phyloP scores from a whole-genome alignment of 2,113 vertebrate species.

The Ia io region DNA sequence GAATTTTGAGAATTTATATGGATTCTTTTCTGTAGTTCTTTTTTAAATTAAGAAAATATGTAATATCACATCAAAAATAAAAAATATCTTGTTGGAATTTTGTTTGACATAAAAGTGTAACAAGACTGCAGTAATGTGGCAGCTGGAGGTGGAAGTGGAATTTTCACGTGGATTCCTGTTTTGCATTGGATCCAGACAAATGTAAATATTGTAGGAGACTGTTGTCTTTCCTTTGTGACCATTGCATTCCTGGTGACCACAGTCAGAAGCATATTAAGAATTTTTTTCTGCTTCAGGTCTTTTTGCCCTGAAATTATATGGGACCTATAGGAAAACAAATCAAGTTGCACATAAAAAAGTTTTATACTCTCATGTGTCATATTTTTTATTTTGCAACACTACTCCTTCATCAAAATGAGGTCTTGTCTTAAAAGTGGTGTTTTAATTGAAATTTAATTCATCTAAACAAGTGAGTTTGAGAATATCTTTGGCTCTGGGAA shows the following conservation, averaged over 20 bases:
- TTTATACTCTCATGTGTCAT: not conserved
- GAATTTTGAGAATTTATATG: not conserved
- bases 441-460: not conserved
- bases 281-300: not conserved
- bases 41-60: not conserved
- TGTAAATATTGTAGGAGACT: not conserved
- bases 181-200: not conserved
- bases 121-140: not conserved
- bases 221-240: not conserved
- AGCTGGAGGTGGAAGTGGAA: rapidly evolving
- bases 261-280: not conserved
- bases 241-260: not conserved
- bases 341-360: not conserved
- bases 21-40: not conserved
- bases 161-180: not conserved
- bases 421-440: not conserved
- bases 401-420: not conserved
- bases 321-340: not conserved
- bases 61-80: not conserved
- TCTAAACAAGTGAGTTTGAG: not conserved
- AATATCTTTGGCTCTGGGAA: not conserved
- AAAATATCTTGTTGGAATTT: not conserved
- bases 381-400: not conserved
- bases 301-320: not conserved
- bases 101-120: not conserved